Percentiles rank a stretch among this genome's conserved stretches.
Conservation (phyloP, 2,888 invertebrate genomes). For the Cheilosia pagana region DNA sequence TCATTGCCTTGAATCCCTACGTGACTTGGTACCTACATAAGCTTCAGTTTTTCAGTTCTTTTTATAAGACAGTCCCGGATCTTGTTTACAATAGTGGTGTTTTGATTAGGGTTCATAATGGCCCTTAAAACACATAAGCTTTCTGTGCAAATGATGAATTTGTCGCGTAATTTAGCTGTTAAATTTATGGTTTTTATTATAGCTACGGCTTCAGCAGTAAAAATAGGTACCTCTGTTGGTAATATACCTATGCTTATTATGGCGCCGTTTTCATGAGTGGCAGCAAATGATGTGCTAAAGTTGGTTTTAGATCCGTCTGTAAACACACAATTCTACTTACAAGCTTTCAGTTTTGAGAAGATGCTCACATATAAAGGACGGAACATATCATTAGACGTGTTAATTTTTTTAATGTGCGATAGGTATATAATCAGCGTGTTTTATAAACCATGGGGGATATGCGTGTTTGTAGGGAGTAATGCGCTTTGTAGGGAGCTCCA, state of each 20-base stretch:
- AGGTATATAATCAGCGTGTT: neutral
- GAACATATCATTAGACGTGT: neutral
- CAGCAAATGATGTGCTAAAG: neutral
- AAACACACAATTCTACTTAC: neutral
- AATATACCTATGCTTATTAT: neutral
- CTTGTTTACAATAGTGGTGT: too few species aligned
- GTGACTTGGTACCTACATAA: too few species aligned
- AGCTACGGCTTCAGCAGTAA: too few species aligned
- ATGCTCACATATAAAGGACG: neutral
- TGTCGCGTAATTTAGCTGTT: too few species aligned
- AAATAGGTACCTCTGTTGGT: neutral
- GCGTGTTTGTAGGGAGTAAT: neutral
- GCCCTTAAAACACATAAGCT: too few species aligned
- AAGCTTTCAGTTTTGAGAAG: neutral
- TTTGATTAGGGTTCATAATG: too few species aligned
- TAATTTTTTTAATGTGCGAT: neutral
- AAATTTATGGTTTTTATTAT: too few species aligned
- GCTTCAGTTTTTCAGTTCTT: too few species aligned
- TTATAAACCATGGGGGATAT: neutral
- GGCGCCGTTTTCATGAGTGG: neutral
- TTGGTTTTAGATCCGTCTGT: conserved; percentile 3
- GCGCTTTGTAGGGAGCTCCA: neutral
- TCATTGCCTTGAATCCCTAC: too few species aligned
- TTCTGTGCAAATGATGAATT: too few species aligned
- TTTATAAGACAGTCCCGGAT: too few species aligned